Base-by-base conservation (phyloP, 2,888 invertebrate genomes). In the Rhagium mordax region DNA sequence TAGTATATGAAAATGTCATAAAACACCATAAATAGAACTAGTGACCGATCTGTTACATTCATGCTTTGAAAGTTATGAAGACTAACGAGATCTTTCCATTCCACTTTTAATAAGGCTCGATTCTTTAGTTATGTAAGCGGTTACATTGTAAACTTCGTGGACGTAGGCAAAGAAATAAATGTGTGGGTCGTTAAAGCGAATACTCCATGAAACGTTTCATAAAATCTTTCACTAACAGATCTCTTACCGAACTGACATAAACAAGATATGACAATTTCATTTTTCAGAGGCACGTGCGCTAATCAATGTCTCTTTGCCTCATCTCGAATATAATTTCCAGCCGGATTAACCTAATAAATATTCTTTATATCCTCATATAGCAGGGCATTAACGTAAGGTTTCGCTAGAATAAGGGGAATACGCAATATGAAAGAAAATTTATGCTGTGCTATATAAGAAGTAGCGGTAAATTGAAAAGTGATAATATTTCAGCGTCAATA, bases 201-300 rank as follows among this genome's bases (percentile, higher is more conserved):
- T 48, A 27, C 47, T 41, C 33, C 21, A 49, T 49, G 24, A 49
- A 27, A 16, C 18, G 60, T 18, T 49, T 49, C 64, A 64, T 51
- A 64, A 64, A 48, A 64, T 49, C 64, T 29, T 51, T 64, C 64
- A 64, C 13, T 15, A 48, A 49, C 64, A 64, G 64, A 64, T 27
- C 16, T 27, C 16, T 21, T 15, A 24, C 15, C 16, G 27, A 41
- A 41, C 24, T 64, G 49, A 64, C 49, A 64, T 10, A 29, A 48
- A 64, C 61, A 61, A 48, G 48, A 8, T 13, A 41, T 49, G 64
- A 51, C 64, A 64, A 64, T 24, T 64, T 27, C 64, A 64, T 48
- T 61, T 48, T 48, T 33, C 21, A 20, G 13, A 48, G 27, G 7
- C 64, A 51, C 64, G 64, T 49, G 51, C 10, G 51, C 16, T 51